A percentile compares a stretch with the other conserved stretches of the same genome.
phyloP scores from a whole-genome alignment of 2,797 vertebrate species.

The Borostomias antarcticus region DNA sequence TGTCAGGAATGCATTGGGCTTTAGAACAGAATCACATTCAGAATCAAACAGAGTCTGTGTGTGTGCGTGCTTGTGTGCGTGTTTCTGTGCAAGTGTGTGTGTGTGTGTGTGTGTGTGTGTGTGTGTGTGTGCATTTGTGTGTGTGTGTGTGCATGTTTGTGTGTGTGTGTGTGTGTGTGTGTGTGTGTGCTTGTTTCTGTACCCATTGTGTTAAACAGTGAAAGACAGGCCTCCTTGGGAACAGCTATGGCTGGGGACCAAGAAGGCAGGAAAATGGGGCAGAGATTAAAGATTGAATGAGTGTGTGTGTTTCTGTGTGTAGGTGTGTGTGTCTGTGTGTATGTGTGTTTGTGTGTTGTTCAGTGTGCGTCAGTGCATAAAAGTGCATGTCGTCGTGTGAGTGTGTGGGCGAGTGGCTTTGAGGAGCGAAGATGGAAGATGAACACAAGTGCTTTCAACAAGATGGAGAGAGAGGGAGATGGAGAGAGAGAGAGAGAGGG shows the following conservation, averaged over 20 bases:
- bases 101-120: slow-evolving; percentile 31
- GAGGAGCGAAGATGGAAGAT: slow-evolving; percentile 54
- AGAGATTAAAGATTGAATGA: slow-evolving; percentile 75
- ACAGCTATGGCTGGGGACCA: slow-evolving; percentile 68
- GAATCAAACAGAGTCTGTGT: slow-evolving; percentile 35
- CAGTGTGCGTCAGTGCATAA: slow-evolving; percentile 59
- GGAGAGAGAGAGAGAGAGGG: slow-evolving; percentile 27
- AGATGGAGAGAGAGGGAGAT: slow-evolving; percentile 29
- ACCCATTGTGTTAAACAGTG: slow-evolving; percentile 62
- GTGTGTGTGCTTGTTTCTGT: slow-evolving; percentile 24
- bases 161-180: slow-evolving; percentile 27
- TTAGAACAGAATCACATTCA: slow-evolving; percentile 32
- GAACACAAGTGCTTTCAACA: slow-evolving; percentile 57
- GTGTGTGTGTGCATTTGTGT: slow-evolving; percentile 30
- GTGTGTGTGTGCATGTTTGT: slow-evolving; percentile 23
- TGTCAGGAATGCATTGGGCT: slow-evolving; percentile 37
- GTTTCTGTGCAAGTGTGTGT: slow-evolving; percentile 26
- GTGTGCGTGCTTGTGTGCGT: slow-evolving; percentile 6
- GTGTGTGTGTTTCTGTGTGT: slow-evolving; percentile 28
- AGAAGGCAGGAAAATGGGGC: slow-evolving; percentile 70
- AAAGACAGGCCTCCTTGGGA: slow-evolving; percentile 64
- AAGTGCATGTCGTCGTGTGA: slow-evolving; percentile 45
- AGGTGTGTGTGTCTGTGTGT: slow-evolving; percentile 45
- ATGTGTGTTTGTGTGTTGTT: slow-evolving; percentile 41
- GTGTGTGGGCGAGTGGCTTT: slow-evolving; percentile 60